Base-by-base conservation (phyloP, 2,888 invertebrate species). In the Boloria selene region DNA sequence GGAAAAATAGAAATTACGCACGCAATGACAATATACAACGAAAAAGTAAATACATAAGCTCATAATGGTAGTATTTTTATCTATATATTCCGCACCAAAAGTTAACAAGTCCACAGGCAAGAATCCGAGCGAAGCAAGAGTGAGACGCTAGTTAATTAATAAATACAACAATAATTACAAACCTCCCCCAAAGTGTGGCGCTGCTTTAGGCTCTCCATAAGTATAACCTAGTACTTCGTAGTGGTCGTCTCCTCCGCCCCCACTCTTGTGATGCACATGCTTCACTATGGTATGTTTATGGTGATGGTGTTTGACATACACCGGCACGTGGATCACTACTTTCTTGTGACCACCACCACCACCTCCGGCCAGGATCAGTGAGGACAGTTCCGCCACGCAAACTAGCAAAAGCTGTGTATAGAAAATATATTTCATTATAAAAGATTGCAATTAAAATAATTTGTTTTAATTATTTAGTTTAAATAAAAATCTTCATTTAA, bases 251-350 rank as follows among this genome's bases (percentile, higher is more conserved):
- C 92, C 93, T 49, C 93, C 93, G 54, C 91, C 88, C 52, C 86
- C 93, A 3, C 93, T 92, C 71, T 93, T 93, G 76, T 94, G 94
- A 75, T 95, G 95, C 31, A 96, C 88, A 79, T 96, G 95, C 77
- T 96, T 96, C 73, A 95, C 95, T 52, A 95, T 94, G 52, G 96
- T 96, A 79, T 96, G 96, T 62, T 95, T 96, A 77, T 96, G 96
- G 75, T 96, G 95, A 76, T 95, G 94, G 71, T 95, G 95, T 79
- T 96, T 96, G 72, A 96, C 93, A 83, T 95, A 95, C 82, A 95
- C 93, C 1, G 96, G 96, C 59, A 96, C 96, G 86, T 96, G 96
- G 81, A 96, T 96, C 76, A 96, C 93, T 72, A 96, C 95, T 77
- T 95, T 95, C 77, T 95, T 95, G 83, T 95, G 94, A 45, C 87